Evolutionary conservation across 2,797 vertebrate genomes (phyloP).

Genomic region (Cichlasoma orientale): DNA sequence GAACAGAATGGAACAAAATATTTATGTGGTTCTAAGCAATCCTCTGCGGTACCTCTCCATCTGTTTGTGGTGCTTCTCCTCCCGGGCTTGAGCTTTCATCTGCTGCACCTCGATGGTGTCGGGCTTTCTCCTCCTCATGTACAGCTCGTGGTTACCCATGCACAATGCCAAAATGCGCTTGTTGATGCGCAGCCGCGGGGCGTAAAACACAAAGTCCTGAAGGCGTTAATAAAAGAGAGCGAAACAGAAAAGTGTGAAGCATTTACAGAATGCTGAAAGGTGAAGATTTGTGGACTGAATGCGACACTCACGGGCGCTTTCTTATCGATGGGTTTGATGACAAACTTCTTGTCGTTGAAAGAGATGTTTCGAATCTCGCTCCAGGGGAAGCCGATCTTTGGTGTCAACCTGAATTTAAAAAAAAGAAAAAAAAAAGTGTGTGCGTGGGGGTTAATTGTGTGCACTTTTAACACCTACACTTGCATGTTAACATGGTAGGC

Average conservation of each 20-base stretch:
- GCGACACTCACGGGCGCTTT: constrained; percentile 92
- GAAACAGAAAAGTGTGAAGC: not conserved
- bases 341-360: constrained; percentile 98
- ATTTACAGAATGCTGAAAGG: not conserved
- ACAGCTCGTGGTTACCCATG: constrained; percentile 98
- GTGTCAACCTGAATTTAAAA: constrained; percentile 85
- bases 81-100: constrained; percentile 97
- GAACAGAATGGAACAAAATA: not conserved
- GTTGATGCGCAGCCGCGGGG: constrained; percentile 96
- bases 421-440: no score
- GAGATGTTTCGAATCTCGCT: constrained; percentile 99
- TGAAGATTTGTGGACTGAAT: not conserved
- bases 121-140: constrained; percentile 96
- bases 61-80: constrained; percentile 98
- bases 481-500: not conserved
- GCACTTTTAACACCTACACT: not conserved
- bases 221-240: not conserved
- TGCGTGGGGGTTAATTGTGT: not conserved
- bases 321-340: constrained; percentile 99
- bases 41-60: constrained; percentile 87
- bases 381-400: constrained; percentile 99
- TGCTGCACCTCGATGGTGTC: constrained; percentile 99
- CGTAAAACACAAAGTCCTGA: constrained; percentile 98
- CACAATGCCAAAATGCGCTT: constrained; percentile 96
- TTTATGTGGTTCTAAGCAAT: not conserved